These are phyloP conservation scores for Andrena fulva DNA, from an alignment of 2,888 invertebrate species.

Conservation along the genomic window DNA sequence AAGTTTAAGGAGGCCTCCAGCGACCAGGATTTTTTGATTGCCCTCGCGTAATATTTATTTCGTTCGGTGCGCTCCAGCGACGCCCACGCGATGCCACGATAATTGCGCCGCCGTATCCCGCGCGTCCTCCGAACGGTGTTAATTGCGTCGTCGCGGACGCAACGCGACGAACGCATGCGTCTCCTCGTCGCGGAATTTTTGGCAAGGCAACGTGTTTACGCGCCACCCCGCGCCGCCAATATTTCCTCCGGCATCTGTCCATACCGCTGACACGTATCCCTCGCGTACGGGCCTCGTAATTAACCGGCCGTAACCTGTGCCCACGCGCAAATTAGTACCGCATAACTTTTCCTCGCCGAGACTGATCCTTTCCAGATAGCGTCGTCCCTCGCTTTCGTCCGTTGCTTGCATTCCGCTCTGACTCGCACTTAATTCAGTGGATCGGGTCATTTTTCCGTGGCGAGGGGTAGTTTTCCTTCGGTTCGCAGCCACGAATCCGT, in stretches of 20 bases:
- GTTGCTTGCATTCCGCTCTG: not conserved
- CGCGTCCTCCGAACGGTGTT: conserved; percentile 60
- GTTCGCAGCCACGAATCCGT: too few relatives aligned
- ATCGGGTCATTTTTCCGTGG: not conserved
- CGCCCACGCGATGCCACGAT: conserved; percentile 65
- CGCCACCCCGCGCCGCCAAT: conserved; percentile 29
- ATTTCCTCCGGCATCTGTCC: conserved; percentile 61
- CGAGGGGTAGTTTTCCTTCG: not conserved
- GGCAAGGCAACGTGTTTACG: conserved; percentile 58
- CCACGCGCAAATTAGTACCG: conserved; percentile 61
- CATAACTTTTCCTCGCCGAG: conserved; percentile 48
- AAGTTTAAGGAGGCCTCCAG: conserved; percentile 81
- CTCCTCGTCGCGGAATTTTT: conserved; percentile 58
- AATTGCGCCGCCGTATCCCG: conserved; percentile 52
- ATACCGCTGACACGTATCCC: conserved; percentile 45
- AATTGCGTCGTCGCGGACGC: conserved; percentile 67
- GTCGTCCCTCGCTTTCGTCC: not conserved
- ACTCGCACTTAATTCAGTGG: conserved; percentile 25
- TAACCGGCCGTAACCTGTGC: conserved; percentile 56
- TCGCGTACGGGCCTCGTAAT: conserved; percentile 49
- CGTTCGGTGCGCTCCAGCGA: conserved; percentile 44
- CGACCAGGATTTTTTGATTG: conserved; percentile 42
- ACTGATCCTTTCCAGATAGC: conserved; percentile 43
- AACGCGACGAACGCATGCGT: conserved; percentile 38
- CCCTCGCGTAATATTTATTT: conserved; percentile 61